Conservation (phyloP, 2,888 invertebrate genomes). For the Amitus sp. region DNA sequence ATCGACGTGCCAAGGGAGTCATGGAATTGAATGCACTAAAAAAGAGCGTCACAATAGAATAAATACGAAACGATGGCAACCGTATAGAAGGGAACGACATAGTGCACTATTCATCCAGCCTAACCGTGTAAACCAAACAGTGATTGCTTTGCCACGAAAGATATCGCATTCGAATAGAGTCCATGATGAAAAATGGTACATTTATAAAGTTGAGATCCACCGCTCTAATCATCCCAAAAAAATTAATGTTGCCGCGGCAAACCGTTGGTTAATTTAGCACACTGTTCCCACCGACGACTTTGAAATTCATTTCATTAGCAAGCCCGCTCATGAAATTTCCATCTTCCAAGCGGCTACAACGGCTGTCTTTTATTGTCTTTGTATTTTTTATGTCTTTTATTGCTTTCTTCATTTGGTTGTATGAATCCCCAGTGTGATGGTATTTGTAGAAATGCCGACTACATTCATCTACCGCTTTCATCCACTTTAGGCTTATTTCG, state of each 20-base stretch:
- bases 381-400: too few species aligned
- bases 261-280: constrained; percentile 30
- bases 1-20: constrained; percentile 41
- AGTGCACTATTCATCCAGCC: constrained; percentile 17
- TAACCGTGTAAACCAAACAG: constrained; percentile 52
- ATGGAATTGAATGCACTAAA: constrained; percentile 49
- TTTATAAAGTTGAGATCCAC: constrained; percentile 39
- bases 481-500: neutral
- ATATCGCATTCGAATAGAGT: constrained; percentile 48
- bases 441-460: neutral
- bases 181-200: constrained; percentile 22
- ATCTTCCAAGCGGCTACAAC: neutral
- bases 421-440: neutral
- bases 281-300: constrained; percentile 16
- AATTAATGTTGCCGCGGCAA: constrained; percentile 40
- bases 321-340: neutral
- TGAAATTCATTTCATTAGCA: constrained; percentile 1
- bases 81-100: constrained; percentile 26
- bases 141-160: constrained; percentile 54
- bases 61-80: constrained; percentile 35
- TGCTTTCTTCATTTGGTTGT: constrained; percentile 3
- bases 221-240: neutral
- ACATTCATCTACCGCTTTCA: neutral
- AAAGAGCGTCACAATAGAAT: constrained; percentile 50
- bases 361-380: too few species aligned